These are phyloP conservation scores for Sclerurus mexicanus DNA, from an alignment of 2,113 vertebrate species.

Conservation along the genomic window DNA sequence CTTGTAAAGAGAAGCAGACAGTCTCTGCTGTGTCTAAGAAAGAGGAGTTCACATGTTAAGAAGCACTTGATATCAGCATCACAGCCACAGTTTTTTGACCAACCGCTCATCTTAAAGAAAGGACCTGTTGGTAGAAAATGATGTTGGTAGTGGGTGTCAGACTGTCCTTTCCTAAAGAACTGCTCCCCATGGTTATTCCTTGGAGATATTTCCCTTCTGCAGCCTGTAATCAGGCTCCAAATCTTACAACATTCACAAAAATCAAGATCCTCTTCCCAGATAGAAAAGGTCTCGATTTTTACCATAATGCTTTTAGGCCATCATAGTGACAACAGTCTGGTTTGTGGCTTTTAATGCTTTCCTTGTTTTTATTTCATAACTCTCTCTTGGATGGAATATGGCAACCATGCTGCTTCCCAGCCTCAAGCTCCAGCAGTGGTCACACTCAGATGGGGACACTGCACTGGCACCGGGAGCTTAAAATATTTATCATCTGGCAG, in stretches of 20 bases:
- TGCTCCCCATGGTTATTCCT: not conserved
- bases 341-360: not conserved
- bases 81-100: not conserved
- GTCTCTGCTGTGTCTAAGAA: not conserved
- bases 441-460: rapidly evolving
- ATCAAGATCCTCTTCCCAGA: not conserved
- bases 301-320: not conserved
- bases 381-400: not conserved
- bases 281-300: not conserved
- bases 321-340: not conserved
- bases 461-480: not conserved
- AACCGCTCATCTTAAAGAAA: not conserved
- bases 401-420: not conserved
- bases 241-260: not conserved
- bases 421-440: not conserved
- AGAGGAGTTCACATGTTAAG: not conserved
- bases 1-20: not conserved
- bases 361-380: not conserved
- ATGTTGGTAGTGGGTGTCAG: not conserved
- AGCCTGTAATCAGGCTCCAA: not conserved
- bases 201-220: not conserved
- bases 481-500: not conserved
- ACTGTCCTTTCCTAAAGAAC: not conserved
- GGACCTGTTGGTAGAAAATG: not conserved
- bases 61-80: not conserved